Percentiles rank a stretch among this genome's conserved stretches.
Conservation (phyloP, 2,113 vertebrate genomes). For the Camarhynchus parvulus region DNA sequence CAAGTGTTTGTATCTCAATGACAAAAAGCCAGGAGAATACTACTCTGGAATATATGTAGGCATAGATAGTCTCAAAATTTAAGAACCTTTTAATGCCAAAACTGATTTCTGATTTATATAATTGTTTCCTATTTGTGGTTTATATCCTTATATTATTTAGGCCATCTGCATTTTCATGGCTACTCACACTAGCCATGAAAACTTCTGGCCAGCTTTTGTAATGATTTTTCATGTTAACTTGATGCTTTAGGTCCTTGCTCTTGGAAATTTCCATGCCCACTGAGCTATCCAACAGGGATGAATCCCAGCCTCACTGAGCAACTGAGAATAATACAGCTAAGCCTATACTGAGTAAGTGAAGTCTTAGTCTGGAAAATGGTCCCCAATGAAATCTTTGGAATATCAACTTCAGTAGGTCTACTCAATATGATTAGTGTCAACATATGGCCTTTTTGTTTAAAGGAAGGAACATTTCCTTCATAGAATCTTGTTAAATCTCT, state of each 20-base stretch:
- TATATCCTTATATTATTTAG: not conserved
- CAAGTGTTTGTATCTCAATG: not conserved
- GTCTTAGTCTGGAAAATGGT: conserved; percentile 20
- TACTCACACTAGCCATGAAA: not conserved
- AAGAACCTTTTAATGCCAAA: not conserved
- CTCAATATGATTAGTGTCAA: conserved; percentile 51
- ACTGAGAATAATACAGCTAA: not conserved
- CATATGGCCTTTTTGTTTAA: conserved; percentile 51
- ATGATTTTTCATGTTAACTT: not conserved
- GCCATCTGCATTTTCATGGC: not conserved
- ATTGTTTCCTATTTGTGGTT: not conserved
- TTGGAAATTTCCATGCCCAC: not conserved
- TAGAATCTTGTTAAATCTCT: conserved; percentile 48
- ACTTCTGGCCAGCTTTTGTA: not conserved
- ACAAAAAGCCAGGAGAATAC: not conserved
- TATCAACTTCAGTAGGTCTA: conserved; percentile 46
- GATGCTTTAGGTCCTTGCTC: not conserved
- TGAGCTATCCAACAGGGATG: not conserved
- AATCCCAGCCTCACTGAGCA: not conserved
- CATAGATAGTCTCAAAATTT: not conserved
- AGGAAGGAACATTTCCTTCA: conserved; percentile 33
- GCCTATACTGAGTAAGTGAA: not conserved
- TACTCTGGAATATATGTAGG: not conserved
- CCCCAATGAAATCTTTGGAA: conserved; percentile 50
- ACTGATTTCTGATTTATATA: not conserved